Conservation (phyloP, 2,888 invertebrate genomes). For the Scaptomyza parva region DNA sequence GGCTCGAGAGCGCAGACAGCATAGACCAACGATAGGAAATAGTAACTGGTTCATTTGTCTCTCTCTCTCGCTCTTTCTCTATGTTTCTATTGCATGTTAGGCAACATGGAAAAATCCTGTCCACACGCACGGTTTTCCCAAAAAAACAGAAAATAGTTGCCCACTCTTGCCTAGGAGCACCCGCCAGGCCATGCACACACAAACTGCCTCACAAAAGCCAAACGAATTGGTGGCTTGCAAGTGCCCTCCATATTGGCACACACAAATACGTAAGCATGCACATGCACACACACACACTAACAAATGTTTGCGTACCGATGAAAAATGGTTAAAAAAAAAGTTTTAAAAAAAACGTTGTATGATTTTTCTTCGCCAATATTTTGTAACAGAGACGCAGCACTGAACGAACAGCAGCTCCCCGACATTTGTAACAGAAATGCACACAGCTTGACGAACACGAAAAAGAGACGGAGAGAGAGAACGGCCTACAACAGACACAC, state of each 20-base stretch:
- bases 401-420: slow-evolving; percentile 51
- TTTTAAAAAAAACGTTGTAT: slow-evolving; percentile 82
- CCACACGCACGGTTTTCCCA: slow-evolving; percentile 69
- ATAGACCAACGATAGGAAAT: slow-evolving; percentile 57
- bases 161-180: slow-evolving; percentile 27
- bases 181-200: neutral
- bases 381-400: slow-evolving; percentile 84
- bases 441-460: slow-evolving; percentile 31
- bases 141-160: slow-evolving; percentile 40
- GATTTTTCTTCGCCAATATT: slow-evolving; percentile 85
- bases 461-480: slow-evolving; percentile 26
- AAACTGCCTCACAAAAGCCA: slow-evolving; percentile 4
- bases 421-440: slow-evolving; percentile 77
- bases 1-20: slow-evolving; percentile 62
- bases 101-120: slow-evolving; percentile 74
- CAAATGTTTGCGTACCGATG: slow-evolving; percentile 67
- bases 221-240: neutral
- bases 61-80: neutral
- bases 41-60: slow-evolving; percentile 40
- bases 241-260: neutral
- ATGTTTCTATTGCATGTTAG: slow-evolving; percentile 52
- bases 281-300: slow-evolving; percentile 20
- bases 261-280: slow-evolving; percentile 2
- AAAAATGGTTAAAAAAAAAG: slow-evolving; percentile 83
- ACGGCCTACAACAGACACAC: slow-evolving; percentile 6